Base-by-base conservation (phyloP, 1,140 invertebrate genomes). In the Coptotermes formosanus region DNA sequence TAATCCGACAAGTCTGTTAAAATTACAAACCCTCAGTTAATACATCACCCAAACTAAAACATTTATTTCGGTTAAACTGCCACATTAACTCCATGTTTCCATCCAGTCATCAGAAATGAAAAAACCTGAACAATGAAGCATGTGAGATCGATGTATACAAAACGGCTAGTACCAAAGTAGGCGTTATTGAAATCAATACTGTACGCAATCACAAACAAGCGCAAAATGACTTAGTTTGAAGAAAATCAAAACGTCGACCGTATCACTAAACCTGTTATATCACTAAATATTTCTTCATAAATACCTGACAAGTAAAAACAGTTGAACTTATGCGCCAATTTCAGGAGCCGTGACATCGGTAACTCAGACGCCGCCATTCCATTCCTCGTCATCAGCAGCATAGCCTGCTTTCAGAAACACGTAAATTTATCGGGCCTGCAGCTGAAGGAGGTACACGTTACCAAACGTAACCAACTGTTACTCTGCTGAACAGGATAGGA, bases 291-390 rank as follows among this genome's bases (percentile, higher is more conserved):
- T 43, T n/a, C 19, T 45, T 85, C 85, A 86, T 86, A 90, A 92
- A 93, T 92, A 96, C 96, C 96, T 93, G 94, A 94, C 91, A 96
- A 91, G 91, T 96, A 96, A 91, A 97, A 97, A 92, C 95, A 95
- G 91, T 97, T 97, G 90, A 96, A 96, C 91, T 95, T 96, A 90
- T 95, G 93, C 82, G 96, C 95, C 89, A 96, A 92, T 92, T 94
- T 95, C 88, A 96, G 91, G 89, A 96, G 91, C 89, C 92, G 92
- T 90, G 94, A 94, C 92, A 94, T 93, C 86, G 86, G 84, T 59
- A 44, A 21, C 59, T 59, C 86, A 83, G 52, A 84, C 45, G 86
- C 86, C 86, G 86, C 86, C 86, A 86, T 86, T 84, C 86, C 86
- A 86, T 86, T 84, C 82, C 86, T 86, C 23, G 82, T 43, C 82